Base-by-base conservation (phyloP, 2,888 invertebrate species). In the Lomographa bimaculata region DNA sequence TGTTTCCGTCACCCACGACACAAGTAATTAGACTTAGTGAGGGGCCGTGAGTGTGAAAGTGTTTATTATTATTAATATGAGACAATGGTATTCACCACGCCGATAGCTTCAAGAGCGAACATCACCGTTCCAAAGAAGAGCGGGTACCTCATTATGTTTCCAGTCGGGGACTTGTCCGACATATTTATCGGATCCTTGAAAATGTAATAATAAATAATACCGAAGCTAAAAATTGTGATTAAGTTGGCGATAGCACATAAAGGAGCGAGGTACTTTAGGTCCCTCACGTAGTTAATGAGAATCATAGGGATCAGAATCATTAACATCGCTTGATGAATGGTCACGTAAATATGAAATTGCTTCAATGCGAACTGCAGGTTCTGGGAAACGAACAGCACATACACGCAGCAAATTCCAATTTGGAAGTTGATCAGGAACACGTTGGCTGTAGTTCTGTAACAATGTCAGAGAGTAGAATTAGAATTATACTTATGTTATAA, bases 91-190 rank as follows among this genome's bases (percentile, higher is more conserved):
- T 94, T 91, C 76, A 96, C 95, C 79, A 96, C 95, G 33, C 95
- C 95, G 54, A 98, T 98, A 34, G 98, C 98, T 90, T 99, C 98
- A 60, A 99, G 92, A 0, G 99, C 97, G 76, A 98, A 99, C 28
- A 99, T 91, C 0, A 97, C 98, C 0, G 98, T 98, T 20, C 98
- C 98, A 73, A 99, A 98, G 87, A 96, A 99, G 1, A 99, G 90
- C 0, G 99, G 98, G 64, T 97, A 94, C 35, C 93, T 91, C 17
- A 89, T 79, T 1, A 93, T 68, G 4, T 91, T 82, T 0, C 94
- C 96, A 30, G 94, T 90, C 0, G 93, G 86, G 2, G 89, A 89
- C 43, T 92, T 91, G 23, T 91, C 91, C 5, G 91, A 90, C 1
- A 94, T 82, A 0, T 91, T 81, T 0, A 94, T 92, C 1, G 94